Evolutionary conservation across 2,113 vertebrate genomes (phyloP), one percentile per base, ranked within the genome.

Genomic region (Dunckerocampus dactyliophorus): DNA sequence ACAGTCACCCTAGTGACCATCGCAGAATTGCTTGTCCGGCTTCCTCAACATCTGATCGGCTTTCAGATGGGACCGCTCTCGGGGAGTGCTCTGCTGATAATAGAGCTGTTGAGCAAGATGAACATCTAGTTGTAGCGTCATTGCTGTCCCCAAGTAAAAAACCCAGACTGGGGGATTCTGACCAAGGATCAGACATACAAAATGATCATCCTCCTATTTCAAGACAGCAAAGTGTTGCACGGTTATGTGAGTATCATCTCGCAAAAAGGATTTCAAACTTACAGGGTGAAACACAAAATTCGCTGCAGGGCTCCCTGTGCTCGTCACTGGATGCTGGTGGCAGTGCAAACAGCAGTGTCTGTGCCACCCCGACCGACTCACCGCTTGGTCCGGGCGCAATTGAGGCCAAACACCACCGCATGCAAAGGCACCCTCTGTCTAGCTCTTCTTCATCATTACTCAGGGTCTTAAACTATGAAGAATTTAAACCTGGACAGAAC

Each of bases 301-400:
- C 95, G 0, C 88, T 95, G 6, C 95, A 96, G 76, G 94, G 94
- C 56, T 97, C 95, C 37, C 90, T 95, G 69, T 94, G 93, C 76
- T 98, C 95, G 10, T 97, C 95, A 0, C 85, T 96, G 71, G 95
- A 98, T n/a, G 94, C 92, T 5, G 93, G 93, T 39, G 94, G 94
- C 59, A 94, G 93, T 85, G 92, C 92, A 0, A 93, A 93, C 71
- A 95, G 93, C 58, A 93, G 94, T 59, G 80, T 90, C 0, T 95
- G 94, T 45, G 92, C 90, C 72, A 95, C 95, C 0, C 95, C 94
- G 0, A 87, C 90, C 5, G 94, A 98, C 77, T 96, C 96, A 0
- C 94, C 94, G 0, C 92, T 93, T 52, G 95, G 93, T 75, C 72
- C 71, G 0, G 61, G 63, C 6, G 54, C 66, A 0, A 47, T 62